These are phyloP conservation scores for Spheniscus humboldti DNA, from an alignment of 2,797 vertebrate species.

Conservation along the genomic window DNA sequence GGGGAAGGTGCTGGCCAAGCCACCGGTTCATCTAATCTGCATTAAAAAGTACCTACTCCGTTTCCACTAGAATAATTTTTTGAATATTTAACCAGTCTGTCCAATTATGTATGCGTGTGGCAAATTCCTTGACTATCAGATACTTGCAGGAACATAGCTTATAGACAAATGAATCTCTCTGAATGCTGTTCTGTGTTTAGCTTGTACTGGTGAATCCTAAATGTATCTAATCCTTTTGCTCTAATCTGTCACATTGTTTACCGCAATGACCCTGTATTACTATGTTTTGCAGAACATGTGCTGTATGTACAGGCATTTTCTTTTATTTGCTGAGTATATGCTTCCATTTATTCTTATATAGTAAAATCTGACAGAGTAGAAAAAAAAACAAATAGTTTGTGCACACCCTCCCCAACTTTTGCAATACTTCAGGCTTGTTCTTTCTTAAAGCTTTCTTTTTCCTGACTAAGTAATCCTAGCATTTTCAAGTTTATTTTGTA, in stretches of 20 bases:
- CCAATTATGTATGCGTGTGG: not conserved
- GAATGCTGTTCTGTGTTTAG: not conserved
- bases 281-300: not conserved
- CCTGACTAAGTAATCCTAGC: not conserved
- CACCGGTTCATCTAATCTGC: not conserved
- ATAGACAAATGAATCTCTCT: not conserved
- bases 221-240: constrained; percentile 13
- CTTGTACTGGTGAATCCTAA: not conserved
- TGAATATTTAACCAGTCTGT: not conserved
- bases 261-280: not conserved
- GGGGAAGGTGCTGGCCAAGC: not conserved
- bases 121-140: constrained; percentile 24
- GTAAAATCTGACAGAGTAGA: not conserved
- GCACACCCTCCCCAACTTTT: not conserved
- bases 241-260: not conserved
- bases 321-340: not conserved
- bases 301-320: not conserved
- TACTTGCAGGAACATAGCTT: constrained; percentile 19
- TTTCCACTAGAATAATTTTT: not conserved
- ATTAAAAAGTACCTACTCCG: not conserved
- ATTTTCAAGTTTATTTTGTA: constrained; percentile 17
- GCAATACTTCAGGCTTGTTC: not conserved
- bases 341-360: not conserved
- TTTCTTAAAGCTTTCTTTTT: not conserved
- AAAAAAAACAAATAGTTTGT: not conserved